Evolutionary conservation across 2,888 invertebrate species (phyloP).

Genomic region (Mimas tiliae): DNA sequence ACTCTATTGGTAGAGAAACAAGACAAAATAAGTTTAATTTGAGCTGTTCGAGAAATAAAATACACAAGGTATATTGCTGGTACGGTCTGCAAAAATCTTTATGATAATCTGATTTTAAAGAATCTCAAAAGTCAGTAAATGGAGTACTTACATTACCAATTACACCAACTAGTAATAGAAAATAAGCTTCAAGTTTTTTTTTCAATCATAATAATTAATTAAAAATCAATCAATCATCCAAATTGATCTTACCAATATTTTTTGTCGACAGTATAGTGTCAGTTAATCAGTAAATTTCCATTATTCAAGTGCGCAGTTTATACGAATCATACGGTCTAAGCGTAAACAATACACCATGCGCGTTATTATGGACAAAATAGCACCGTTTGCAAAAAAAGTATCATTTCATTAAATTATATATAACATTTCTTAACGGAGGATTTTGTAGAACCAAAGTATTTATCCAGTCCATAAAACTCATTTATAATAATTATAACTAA

Average conservation of each 20-base stretch:
- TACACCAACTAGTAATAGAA: not conserved
- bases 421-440: not conserved
- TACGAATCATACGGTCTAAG: conserved; percentile 35
- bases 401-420: not conserved
- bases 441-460: too few relatives aligned
- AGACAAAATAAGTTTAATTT: too few relatives aligned
- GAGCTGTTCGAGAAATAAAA: too few relatives aligned
- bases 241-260: too few relatives aligned
- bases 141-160: not conserved
- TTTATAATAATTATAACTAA: too few relatives aligned
- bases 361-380: conserved; percentile 14
- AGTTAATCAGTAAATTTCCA: not conserved
- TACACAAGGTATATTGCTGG: too few relatives aligned
- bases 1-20: not conserved
- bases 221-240: too few relatives aligned
- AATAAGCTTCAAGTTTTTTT: conserved; percentile 2
- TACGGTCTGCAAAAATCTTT: too few relatives aligned
- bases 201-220: not conserved
- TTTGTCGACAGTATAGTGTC: not conserved
- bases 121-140: not conserved
- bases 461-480: too few relatives aligned
- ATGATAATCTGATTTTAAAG: too few relatives aligned
- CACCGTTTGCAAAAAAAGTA: not conserved
- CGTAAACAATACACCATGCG: conserved; percentile 34
- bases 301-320: not conserved